Evolutionary conservation across 2,888 invertebrate species (phyloP).

Genomic region (Tachina lurida): DNA sequence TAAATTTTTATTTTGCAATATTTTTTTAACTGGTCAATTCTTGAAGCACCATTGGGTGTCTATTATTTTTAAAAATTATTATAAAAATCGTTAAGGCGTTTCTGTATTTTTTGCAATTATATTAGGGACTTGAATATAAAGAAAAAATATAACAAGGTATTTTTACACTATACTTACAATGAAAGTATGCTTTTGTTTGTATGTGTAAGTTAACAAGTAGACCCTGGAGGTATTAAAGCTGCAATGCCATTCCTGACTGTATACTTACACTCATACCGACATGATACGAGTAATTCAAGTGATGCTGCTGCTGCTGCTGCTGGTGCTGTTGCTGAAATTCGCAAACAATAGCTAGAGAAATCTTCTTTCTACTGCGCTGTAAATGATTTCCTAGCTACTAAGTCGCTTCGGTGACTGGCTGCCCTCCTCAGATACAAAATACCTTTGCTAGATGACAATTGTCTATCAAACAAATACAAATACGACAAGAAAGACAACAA

Average conservation of each 20-base stretch:
- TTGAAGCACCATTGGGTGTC: not conserved
- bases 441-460: constrained; percentile 71
- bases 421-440: constrained; percentile 34
- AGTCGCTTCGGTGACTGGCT: constrained; percentile 47
- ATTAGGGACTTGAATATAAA: constrained; percentile 45
- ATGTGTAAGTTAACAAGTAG: constrained; percentile 66
- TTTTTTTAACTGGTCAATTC: constrained; percentile 6
- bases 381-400: constrained; percentile 22
- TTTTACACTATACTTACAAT: constrained; percentile 63
- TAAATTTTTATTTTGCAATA: not conserved
- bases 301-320: constrained; percentile 25
- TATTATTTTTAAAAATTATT: constrained; percentile 45
- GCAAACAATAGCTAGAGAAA: constrained; percentile 49
- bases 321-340: constrained; percentile 2
- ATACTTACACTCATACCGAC: not conserved
- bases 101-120: constrained; percentile 47
- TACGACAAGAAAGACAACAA: constrained; percentile 59
- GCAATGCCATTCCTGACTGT: constrained; percentile 63
- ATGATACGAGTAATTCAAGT: constrained; percentile 33
- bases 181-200: constrained; percentile 7
- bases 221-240: constrained; percentile 70
- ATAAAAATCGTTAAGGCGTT: constrained; percentile 18
- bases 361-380: constrained; percentile 1
- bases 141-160: constrained; percentile 66
- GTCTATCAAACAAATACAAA: constrained; percentile 71